Percentiles rank a stretch among this genome's conserved stretches.
These are phyloP conservation scores for Lampris megalopsis DNA, from an alignment of 2,113 vertebrate species.

Conservation along the genomic window DNA sequence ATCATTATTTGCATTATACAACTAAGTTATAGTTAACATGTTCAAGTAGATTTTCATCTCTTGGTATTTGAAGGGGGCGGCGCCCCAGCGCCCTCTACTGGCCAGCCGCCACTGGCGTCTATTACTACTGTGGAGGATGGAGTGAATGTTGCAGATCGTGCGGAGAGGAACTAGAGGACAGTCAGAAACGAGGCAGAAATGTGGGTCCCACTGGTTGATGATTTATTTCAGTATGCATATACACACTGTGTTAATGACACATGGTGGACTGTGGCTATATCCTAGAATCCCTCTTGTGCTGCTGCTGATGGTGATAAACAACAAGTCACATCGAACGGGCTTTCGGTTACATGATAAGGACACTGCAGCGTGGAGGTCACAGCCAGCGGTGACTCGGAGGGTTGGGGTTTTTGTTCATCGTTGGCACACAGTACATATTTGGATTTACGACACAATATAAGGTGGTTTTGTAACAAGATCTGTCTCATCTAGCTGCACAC, in stretches of 20 bases:
- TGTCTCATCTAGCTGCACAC: background rate
- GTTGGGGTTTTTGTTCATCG: slow-evolving; percentile 30
- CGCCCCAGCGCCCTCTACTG: background rate
- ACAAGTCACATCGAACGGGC: background rate
- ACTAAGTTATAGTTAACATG: no score
- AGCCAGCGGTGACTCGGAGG: background rate
- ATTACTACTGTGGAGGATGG: background rate
- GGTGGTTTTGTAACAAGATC: background rate
- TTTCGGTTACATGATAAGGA: slow-evolving; percentile 26
- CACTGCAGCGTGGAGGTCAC: slow-evolving; percentile 23
- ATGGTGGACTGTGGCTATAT: background rate
- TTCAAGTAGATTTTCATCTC: no score
- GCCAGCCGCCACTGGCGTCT: slow-evolving; percentile 8
- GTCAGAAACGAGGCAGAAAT: background rate
- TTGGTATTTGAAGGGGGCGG: no score
- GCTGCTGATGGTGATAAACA: slow-evolving; percentile 6
- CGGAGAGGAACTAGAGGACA: background rate
- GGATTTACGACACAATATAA: background rate
- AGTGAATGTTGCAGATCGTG: no score
- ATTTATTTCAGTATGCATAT: slow-evolving; percentile 54
- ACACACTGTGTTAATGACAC: slow-evolving; percentile 7
- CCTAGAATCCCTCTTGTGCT: slow-evolving; percentile 1
- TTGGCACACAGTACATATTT: slow-evolving; percentile 21
- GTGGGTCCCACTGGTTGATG: slow-evolving; percentile 16
- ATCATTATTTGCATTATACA: no score